Evolutionary conservation across 2,888 invertebrate genomes (phyloP), one percentile per base, ranked within the genome.

Genomic region (Choristoneura rosaceana): DNA sequence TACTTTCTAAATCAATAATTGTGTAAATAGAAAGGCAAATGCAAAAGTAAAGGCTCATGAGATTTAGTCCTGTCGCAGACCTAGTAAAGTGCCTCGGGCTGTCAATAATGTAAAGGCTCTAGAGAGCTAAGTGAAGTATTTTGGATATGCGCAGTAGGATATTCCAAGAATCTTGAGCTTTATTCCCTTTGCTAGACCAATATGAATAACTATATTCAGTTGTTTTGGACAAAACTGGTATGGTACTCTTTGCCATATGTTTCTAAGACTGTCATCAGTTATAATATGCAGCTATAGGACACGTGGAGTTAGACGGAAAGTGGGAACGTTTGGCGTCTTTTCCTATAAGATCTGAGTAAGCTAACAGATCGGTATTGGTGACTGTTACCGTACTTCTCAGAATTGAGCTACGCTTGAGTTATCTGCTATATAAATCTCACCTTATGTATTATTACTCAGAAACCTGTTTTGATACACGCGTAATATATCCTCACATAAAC

Each of bases 1-100:
- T 74, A 74, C 59, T 74, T 74, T 74, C 69, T 41, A 69, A 58
- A 64, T n/a, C 33, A 68, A 69, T 64, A 33, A 64, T 64, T 58
- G 62, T 68, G 34, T 69, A 34, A 34, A 60, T n/a, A 55, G 43
- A 60, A 62, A 68, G 47, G 34, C 17, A 69, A 60, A 62, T 62
- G 15, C 52, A 62, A 38, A 67, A 71, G 47, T 55, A 45, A 66
- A 63, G 25, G 41, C n/a, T n/a, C n/a, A 7, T 33, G 50, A 34
- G 45, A 47, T 15, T 50, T 15, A n/a, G 15, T 17, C n/a, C 9
- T 34, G 33, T 64, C 45, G 63, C 33, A 47, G 45, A 33, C 63
- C 50, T 25, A 45, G 33, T n/a, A 15, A 15, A 50, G 64, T 50
- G 64, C 15, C 34, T 64, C 34, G 34, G 64, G 34, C 50, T 64